Base-by-base conservation (phyloP, 2,797 vertebrate species). In the Philypnodon macrostomus region DNA sequence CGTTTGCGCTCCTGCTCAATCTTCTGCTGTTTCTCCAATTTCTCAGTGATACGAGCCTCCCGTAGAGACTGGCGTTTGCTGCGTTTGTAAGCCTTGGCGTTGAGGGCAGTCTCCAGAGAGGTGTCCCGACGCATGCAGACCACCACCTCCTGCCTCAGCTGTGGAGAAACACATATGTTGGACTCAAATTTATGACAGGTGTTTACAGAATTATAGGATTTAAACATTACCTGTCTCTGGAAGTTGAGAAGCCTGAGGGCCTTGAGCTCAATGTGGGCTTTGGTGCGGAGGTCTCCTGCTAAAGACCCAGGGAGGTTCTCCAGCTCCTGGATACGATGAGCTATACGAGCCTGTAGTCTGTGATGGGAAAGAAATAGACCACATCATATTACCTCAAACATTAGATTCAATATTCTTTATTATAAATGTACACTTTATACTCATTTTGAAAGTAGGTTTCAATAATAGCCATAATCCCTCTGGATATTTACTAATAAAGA, bases 21-120 rank as follows among this genome's bases (percentile, higher is more conserved):
- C 90, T 98, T 98, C 87, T 98, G 96, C 78, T 98, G 96, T 39
- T 98, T 98, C 85, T 98, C 96, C 21, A 98, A 91, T 78, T 98
- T 98, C 88, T 98, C 96, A 0, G 96, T 98, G 88, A 98, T 98
- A 10, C 96, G 90, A 0, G 96, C 96, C 74, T 98, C 96, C 0
- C 96, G 93, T 3, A 98, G 75, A 0, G 95, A 98, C 84, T 98
- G 96, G 0, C 96, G 87, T 67, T 98, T 98, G 87, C 95, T 98
- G 72, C 96, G 94, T 63, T 98, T 98, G 85, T 98, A 98, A 10
- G 96, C 96, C 81, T 98, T 98, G 48, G 93, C 93, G 0, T 98
- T 97, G 2, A 98, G 93, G 0, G 96, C 96, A 0, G 96, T 98
- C 76, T 98, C 96, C 49, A 98, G 71, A 1, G 96, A 95, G 0